A percentile compares a stretch with the other conserved stretches of the same genome.
These are phyloP conservation scores for Pachyrhynchus sulphureomaculatus DNA, from an alignment of 1,140 invertebrate genomes.

Conservation along the genomic window DNA sequence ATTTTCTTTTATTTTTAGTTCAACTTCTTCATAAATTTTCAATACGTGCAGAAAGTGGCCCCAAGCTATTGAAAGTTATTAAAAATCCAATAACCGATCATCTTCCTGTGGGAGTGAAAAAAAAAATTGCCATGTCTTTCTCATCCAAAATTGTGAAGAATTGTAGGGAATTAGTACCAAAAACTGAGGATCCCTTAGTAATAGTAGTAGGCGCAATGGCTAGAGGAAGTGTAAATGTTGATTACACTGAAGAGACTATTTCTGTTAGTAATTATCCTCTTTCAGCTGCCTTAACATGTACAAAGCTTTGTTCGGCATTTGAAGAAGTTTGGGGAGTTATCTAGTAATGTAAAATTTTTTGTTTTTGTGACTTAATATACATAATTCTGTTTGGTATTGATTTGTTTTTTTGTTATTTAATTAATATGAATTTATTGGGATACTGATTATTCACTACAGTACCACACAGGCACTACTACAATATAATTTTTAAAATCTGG, in stretches of 20 bases:
- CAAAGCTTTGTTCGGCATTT: slow-evolving; percentile 95
- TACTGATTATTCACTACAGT: too few species aligned
- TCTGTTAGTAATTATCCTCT: slow-evolving; percentile 96
- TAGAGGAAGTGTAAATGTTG: slow-evolving; percentile 87
- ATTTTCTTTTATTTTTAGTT: slow-evolving; percentile 66
- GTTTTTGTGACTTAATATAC: too few species aligned
- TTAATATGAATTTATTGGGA: too few species aligned
- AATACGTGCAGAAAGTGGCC: slow-evolving; percentile 85
- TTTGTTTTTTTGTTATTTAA: too few species aligned
- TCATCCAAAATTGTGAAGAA: slow-evolving; percentile 76
- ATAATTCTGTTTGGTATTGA: too few species aligned
- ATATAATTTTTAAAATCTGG: too few species aligned
- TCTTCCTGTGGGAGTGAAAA: slow-evolving; percentile 63
- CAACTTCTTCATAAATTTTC: slow-evolving; percentile 94
- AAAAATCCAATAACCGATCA: slow-evolving; percentile 96
- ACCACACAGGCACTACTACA: too few species aligned
- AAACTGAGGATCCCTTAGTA: slow-evolving; percentile 79
- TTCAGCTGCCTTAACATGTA: slow-evolving; percentile 93
- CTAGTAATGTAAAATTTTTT: too few species aligned
- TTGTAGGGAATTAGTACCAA: slow-evolving; percentile 78
- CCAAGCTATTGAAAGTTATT: slow-evolving; percentile 94
- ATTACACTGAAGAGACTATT: slow-evolving; percentile 88
- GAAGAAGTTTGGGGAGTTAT: slow-evolving; percentile 93
- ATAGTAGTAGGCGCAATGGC: slow-evolving; percentile 97
- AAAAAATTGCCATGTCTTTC: slow-evolving; percentile 90